Evolutionary conservation across 2,888 invertebrate species (phyloP), one percentile per base, ranked within the genome.

Genomic region (Marasmarcha lunaedactyla): DNA sequence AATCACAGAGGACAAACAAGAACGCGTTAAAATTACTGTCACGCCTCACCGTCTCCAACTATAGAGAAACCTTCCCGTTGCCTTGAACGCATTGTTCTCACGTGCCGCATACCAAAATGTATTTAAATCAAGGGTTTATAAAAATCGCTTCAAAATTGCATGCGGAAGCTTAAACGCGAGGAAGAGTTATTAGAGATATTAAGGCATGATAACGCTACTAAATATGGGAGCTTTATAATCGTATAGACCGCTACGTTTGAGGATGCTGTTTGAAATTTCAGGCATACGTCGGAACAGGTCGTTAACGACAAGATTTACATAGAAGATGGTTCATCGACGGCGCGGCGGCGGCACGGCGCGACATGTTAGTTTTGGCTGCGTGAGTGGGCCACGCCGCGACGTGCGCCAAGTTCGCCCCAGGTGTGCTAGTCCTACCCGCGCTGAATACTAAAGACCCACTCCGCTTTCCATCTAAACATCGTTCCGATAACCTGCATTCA

Each of bases 401-500:
- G 81, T 81, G 81, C 70, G 65, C 66, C 61, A 81, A 69, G 59
- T 79, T 66, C 74, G 46, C 54, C 62, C 67, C 68, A 65, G 70
- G 71, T 70, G 63, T 59, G 55, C 54, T 60, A 50, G 54, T 57
- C 60, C 69, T 10, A 20, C 20, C 30, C 30, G 30, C 30, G 30
- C 11, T 65, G 81, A 78, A 78, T 78, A 81, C 79, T 78, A 78
- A 77, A 66, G 66, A 78, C 76, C 57, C 58, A 66, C 74, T 63
- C 61, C 76, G 71, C 60, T 69, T 71, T 64, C 74, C 71, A 79
- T 79, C 76, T 76, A 74, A 70, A 74, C 71, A 71, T 71, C 73
- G 69, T 71, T 71, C 79, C 73, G 81, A 83, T 83, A 81, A 81
- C 81, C 81, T 72, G 73, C 78, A 79, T 79, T 81, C 70, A 70